phyloP scores from a whole-genome alignment of 2,888 invertebrate genomes.

The Cyrtodaria siliqua region DNA sequence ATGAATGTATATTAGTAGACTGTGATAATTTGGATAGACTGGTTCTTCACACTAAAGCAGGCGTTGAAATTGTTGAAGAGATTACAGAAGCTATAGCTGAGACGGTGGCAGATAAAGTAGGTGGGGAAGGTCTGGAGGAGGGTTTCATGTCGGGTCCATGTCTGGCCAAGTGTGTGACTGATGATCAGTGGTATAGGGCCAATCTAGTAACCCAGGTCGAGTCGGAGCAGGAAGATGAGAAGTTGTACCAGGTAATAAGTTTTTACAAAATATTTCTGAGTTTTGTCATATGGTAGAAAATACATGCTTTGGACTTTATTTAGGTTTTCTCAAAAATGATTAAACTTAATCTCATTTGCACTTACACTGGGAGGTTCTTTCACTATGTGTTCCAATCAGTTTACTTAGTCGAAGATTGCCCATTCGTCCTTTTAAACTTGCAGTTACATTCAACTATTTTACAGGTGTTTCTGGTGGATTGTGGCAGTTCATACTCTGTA shows the following conservation, averaged over 20 bases:
- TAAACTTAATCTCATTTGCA: too few relatives aligned
- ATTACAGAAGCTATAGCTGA: conserved; percentile 40
- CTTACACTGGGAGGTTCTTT: too few relatives aligned
- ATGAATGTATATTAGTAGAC: conserved; percentile 34
- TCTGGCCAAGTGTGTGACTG: conserved; percentile 86
- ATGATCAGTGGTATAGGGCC: conserved; percentile 65
- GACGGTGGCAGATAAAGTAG: conserved; percentile 72
- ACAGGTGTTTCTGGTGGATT: conserved; percentile 84
- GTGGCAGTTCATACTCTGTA: conserved; percentile 74
- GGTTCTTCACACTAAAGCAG: conserved; percentile 38
- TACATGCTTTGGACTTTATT: too few relatives aligned
- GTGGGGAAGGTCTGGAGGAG: conserved; percentile 86
- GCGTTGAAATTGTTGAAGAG: conserved; percentile 29
- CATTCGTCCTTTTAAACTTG: too few relatives aligned
- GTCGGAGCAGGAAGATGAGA: conserved; percentile 2
- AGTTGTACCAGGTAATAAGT: conserved; percentile 37
- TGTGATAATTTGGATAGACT: conserved; percentile 53
- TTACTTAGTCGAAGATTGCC: too few relatives aligned
- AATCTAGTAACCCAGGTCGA: conserved; percentile 16
- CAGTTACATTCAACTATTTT: too few relatives aligned
- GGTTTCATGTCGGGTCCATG: conserved; percentile 89
- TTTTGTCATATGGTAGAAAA: too few relatives aligned
- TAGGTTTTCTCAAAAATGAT: too few relatives aligned
- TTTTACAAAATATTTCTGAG: too few relatives aligned
- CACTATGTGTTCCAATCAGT: too few relatives aligned